Conservation (phyloP, 1,140 invertebrate genomes). For the Thaumatotibia leucotreta region DNA sequence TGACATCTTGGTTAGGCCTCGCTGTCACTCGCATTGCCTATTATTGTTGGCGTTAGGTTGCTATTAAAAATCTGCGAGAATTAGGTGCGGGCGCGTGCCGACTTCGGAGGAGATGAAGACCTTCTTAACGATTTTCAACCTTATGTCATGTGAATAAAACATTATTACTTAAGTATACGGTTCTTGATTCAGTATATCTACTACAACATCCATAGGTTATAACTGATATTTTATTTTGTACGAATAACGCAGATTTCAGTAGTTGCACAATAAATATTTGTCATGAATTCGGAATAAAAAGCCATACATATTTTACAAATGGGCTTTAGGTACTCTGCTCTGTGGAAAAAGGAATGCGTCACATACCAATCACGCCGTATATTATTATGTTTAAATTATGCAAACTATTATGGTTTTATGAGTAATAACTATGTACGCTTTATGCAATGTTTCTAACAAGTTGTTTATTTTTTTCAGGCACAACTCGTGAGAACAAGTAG, state of each 20-base stretch:
- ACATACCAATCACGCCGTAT: background rate
- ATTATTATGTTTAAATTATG: background rate
- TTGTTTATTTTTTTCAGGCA: background rate
- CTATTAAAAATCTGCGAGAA: too few species aligned
- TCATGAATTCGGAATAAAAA: background rate
- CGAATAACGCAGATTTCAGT: too few species aligned
- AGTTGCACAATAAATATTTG: background rate
- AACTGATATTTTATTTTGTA: too few species aligned
- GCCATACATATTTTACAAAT: background rate
- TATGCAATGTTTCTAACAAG: conserved; percentile 1
- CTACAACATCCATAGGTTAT: too few species aligned
- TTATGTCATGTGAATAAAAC: background rate
- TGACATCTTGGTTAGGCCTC: too few species aligned
- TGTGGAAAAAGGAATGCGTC: background rate
- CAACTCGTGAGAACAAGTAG: background rate
- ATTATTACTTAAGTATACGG: conserved; percentile 28
- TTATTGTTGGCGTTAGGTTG: too few species aligned
- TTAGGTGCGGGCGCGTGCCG: conserved; percentile 56
- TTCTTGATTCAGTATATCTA: too few species aligned
- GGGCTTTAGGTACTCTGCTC: background rate
- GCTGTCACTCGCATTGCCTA: too few species aligned
- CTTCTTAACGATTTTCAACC: conserved; percentile 63
- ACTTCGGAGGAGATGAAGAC: conserved; percentile 56
- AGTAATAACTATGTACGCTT: conserved; percentile 3
- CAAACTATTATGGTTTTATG: conserved; percentile 14